phyloP scores from a whole-genome alignment of 1,140 invertebrate species.

The Pentalonia nigronervosa region DNA sequence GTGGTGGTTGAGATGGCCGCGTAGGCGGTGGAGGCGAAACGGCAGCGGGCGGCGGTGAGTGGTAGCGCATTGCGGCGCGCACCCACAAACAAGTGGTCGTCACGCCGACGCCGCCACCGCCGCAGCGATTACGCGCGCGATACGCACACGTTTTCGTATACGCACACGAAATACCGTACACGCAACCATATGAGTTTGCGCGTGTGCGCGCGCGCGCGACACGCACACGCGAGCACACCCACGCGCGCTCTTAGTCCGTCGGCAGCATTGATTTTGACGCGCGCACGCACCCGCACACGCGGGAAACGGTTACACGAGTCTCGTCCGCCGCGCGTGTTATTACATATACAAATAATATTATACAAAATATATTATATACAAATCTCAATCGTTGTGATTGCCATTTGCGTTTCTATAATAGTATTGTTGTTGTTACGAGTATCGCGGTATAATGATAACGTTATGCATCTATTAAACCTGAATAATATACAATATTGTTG shows the following conservation, averaged over 20 bases:
- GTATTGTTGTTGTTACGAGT: not conserved
- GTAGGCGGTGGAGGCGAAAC: not conserved
- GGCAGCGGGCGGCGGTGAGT: not conserved
- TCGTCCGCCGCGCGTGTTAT: not conserved
- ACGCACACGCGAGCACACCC: conserved; percentile 1
- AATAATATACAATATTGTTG: no score
- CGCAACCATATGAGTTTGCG: not conserved
- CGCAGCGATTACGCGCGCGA: not conserved
- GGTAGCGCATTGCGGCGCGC: conserved; percentile 44
- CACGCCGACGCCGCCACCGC: not conserved
- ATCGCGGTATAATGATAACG: no score
- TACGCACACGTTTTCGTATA: not conserved
- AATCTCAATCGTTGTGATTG: not conserved
- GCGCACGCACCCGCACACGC: not conserved
- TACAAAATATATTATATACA: no score
- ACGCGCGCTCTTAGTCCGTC: not conserved
- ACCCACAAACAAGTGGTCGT: conserved; percentile 52
- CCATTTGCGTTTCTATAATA: not conserved
- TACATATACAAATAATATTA: not conserved
- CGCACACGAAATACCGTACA: not conserved
- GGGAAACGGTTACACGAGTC: not conserved
- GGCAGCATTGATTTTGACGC: conserved; percentile 33
- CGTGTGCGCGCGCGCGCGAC: not conserved
- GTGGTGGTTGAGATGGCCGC: not conserved
- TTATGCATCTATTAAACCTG: no score